phyloP scores from a whole-genome alignment of 2,113 vertebrate genomes.

The Callorhinus ursinus region DNA sequence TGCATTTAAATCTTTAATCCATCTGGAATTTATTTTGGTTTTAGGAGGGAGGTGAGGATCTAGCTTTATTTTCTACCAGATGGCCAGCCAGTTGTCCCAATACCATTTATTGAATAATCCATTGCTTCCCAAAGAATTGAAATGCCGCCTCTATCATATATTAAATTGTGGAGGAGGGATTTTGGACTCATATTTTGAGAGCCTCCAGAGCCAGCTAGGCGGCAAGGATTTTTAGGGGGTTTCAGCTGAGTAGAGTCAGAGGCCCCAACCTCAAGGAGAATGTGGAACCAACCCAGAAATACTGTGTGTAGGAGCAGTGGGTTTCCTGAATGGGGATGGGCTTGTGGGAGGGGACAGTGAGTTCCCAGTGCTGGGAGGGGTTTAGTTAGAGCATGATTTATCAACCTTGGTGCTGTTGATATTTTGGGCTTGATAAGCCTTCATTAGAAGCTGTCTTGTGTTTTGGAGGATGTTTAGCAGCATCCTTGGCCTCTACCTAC shows the following conservation, averaged over 20 bases:
- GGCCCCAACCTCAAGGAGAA: not conserved
- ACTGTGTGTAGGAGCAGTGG: not conserved
- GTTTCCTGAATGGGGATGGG: not conserved
- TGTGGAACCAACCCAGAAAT: not conserved
- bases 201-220: not conserved
- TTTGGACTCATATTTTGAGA: constrained; percentile 53
- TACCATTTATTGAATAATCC: constrained; percentile 80
- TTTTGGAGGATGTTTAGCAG: not conserved
- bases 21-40: constrained; percentile 81
- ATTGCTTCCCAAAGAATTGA: constrained; percentile 70
- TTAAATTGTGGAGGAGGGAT: constrained; percentile 65
- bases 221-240: not conserved
- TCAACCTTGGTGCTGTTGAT: not conserved
- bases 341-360: not conserved
- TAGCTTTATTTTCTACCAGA: constrained; percentile 79
- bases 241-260: not conserved
- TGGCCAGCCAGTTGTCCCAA: constrained; percentile 79
- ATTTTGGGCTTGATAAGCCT: not conserved
- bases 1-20: constrained; percentile 75
- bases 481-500: not conserved
- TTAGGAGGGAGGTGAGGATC: constrained; percentile 76
- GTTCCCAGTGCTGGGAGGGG: not conserved
- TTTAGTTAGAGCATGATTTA: not conserved
- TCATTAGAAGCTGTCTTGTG: not conserved
- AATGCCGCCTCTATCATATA: constrained; percentile 71